Conservation (phyloP, 1,140 invertebrate genomes). For the Thalassaphorura encarpata region DNA sequence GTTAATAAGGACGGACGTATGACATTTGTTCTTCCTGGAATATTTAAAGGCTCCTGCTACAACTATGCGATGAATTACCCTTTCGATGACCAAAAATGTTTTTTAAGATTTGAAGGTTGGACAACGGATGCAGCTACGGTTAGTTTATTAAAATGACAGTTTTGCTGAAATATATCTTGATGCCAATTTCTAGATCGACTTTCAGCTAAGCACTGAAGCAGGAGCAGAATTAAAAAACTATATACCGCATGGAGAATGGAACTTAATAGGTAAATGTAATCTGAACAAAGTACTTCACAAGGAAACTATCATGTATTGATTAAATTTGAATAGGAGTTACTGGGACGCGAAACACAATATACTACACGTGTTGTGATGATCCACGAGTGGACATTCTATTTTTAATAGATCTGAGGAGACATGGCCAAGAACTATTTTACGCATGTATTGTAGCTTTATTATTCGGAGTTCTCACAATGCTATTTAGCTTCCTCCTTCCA, state of each 20-base stretch:
- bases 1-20: conserved; percentile 89
- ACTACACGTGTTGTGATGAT: not conserved
- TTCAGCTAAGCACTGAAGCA: no score
- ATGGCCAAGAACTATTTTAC: conserved; percentile 55
- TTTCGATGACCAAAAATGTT: conserved; percentile 95
- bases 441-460: conserved; percentile 58
- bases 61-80: conserved; percentile 99
- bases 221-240: conserved; percentile 90
- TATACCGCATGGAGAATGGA: conserved; percentile 97
- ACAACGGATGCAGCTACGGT: no score
- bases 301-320: not conserved
- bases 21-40: conserved; percentile 92
- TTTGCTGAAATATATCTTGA: no score
- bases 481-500: conserved; percentile 55
- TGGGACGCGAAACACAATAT: not conserved
- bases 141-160: no score
- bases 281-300: not conserved
- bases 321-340: not conserved
- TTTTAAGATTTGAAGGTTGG: conserved; percentile 82
- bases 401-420: conserved; percentile 49
- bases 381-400: conserved; percentile 49
- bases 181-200: no score
- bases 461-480: conserved; percentile 52
- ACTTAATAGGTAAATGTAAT: conserved; percentile 70
- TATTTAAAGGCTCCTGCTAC: conserved; percentile 98